phyloP scores from a whole-genome alignment of 2,797 vertebrate species.

The Acanthornis magna region DNA sequence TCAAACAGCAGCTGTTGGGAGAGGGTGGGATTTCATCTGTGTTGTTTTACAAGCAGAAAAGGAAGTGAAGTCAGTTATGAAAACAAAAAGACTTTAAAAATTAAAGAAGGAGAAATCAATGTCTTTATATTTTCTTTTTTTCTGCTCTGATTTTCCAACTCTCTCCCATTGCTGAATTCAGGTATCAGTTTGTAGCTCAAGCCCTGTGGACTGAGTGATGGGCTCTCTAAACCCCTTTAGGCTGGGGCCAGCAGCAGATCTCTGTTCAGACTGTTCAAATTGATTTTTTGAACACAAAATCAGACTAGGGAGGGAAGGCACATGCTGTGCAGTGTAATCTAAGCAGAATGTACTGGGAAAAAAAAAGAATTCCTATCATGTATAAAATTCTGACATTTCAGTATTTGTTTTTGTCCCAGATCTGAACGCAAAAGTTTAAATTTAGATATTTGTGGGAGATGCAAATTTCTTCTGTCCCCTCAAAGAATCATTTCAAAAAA shows the following conservation, averaged over 20 bases:
- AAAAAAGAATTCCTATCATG: background rate
- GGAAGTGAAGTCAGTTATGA: background rate
- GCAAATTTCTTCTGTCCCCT: slow-evolving; percentile 34
- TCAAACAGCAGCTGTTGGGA: background rate
- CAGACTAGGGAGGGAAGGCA: slow-evolving; percentile 1
- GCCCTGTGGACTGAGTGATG: background rate
- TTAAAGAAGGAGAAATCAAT: background rate
- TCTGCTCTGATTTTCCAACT: slow-evolving; percentile 16
- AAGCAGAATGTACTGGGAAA: background rate
- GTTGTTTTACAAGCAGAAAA: background rate
- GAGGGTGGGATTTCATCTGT: background rate
- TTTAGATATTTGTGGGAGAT: slow-evolving; percentile 49
- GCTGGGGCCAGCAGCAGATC: background rate
- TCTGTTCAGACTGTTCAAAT: slow-evolving; percentile 9
- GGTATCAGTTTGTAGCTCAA: slow-evolving; percentile 20
- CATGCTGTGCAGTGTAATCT: slow-evolving; percentile 14
- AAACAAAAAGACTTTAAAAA: background rate
- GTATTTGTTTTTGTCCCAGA: slow-evolving; percentile 28
- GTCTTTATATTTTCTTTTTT: background rate
- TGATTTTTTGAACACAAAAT: background rate
- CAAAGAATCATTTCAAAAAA: slow-evolving; percentile 18
- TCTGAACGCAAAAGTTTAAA: slow-evolving; percentile 42
- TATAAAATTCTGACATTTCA: slow-evolving; percentile 41
- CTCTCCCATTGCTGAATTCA: background rate
- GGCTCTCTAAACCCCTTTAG: slow-evolving; percentile 9